phyloP scores from a whole-genome alignment of 2,888 invertebrate genomes.

The Lysandra bellargus region DNA sequence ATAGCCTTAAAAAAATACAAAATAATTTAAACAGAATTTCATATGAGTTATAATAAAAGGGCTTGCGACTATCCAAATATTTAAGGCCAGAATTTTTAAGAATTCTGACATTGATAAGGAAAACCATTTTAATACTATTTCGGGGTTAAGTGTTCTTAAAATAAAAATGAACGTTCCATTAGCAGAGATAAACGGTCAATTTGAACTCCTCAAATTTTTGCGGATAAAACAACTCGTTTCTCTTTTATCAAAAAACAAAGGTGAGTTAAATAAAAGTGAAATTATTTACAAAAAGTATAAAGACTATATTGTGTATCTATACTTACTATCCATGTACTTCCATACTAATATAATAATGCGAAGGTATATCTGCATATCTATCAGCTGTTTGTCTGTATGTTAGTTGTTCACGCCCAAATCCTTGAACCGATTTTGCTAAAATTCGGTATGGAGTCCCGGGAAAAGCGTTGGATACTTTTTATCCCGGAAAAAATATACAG shows the following conservation, averaged over 20 bases:
- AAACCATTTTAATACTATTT: constrained; percentile 7
- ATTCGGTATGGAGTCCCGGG: no score
- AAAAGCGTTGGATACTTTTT: no score
- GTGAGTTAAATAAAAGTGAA: neutral
- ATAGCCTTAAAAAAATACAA: neutral
- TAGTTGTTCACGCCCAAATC: no score
- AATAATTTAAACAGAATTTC: constrained; percentile 1
- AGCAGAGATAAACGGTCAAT: constrained; percentile 9
- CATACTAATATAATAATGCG: no score
- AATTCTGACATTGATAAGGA: constrained; percentile 19
- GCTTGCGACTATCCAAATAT: constrained; percentile 17
- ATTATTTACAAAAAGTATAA: neutral
- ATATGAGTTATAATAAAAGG: constrained; percentile 12
- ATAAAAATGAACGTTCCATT: constrained; percentile 14
- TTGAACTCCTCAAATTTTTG: neutral
- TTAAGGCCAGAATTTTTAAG: constrained; percentile 8
- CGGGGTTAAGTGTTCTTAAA: neutral
- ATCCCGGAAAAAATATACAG: no score
- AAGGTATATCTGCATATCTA: no score
- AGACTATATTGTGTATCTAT: no score
- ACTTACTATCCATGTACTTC: no score
- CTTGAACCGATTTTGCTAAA: no score
- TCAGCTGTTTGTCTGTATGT: no score
- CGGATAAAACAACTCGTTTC: neutral
- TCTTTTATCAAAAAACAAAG: neutral